Evolutionary conservation across 2,113 vertebrate species (phyloP).

Genomic region (Trematocara stigmaticum): DNA sequence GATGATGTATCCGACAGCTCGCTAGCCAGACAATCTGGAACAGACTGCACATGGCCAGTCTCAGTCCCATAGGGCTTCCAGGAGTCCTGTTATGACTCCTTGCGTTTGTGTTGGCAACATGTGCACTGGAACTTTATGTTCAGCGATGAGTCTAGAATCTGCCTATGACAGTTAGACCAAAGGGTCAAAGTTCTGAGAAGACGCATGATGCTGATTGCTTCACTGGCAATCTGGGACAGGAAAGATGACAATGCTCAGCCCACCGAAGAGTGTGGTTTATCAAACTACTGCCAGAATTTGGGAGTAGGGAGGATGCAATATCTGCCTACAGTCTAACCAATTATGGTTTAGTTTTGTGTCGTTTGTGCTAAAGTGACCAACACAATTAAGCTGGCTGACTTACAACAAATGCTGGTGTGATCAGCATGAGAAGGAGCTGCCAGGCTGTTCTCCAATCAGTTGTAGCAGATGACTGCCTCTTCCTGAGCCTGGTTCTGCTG

Average conservation of each 20-base stretch:
- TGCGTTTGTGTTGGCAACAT: too few relatives aligned
- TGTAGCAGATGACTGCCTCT: not conserved
- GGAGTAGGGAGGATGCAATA: not conserved
- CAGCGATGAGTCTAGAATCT: not conserved
- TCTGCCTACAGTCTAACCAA: not conserved
- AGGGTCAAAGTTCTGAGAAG: not conserved
- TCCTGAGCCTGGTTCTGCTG: not conserved
- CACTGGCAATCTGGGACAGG: not conserved
- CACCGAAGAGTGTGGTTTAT: not conserved
- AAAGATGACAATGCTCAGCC: not conserved
- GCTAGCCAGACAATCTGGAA: not conserved
- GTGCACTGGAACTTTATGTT: too few relatives aligned
- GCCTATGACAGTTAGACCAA: not conserved
- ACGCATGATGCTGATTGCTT: not conserved
- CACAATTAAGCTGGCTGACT: not conserved
- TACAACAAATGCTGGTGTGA: not conserved
- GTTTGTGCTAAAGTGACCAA: not conserved
- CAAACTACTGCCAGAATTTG: not conserved
- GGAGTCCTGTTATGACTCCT: not conserved
- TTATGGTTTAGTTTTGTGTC: not conserved
- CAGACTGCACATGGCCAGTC: not conserved
- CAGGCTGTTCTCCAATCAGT: not conserved
- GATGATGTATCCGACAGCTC: not conserved
- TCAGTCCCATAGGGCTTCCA: not conserved
- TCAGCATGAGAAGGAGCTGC: not conserved